Percentiles rank a stretch among this genome's conserved stretches.
Evolutionary conservation across 1,140 invertebrate genomes (phyloP).

Genomic region (Polyergus mexicanus): DNA sequence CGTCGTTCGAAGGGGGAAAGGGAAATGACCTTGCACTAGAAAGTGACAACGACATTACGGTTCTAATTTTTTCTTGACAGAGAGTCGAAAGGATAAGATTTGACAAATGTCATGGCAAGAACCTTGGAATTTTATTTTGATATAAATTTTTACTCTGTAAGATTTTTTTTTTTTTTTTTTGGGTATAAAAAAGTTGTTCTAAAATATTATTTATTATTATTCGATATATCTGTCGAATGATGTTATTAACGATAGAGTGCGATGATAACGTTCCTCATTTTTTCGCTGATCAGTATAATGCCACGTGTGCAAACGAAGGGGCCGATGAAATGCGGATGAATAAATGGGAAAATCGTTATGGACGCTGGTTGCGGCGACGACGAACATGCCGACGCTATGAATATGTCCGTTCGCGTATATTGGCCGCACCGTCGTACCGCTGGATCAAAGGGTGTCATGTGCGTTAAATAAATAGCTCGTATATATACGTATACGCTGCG

Average conservation of each 20-base stretch:
- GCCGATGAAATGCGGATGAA: slow-evolving; percentile 27
- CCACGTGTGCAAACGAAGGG: slow-evolving; percentile 3
- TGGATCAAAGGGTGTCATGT: slow-evolving; percentile 51
- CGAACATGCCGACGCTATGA: slow-evolving; percentile 22
- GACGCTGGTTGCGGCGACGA: not conserved
- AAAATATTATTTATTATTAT: not conserved
- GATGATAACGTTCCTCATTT: not conserved
- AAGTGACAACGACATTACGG: slow-evolving; percentile 32
- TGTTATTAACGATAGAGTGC: not conserved
- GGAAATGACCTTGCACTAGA: slow-evolving; percentile 41
- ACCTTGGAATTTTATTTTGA: no score
- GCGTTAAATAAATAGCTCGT: slow-evolving; percentile 45
- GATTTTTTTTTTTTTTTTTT: not conserved
- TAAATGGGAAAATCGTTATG: slow-evolving; percentile 32
- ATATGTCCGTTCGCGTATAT: slow-evolving; percentile 44
- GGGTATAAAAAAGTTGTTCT: not conserved
- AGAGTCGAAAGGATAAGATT: not conserved
- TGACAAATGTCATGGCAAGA: not conserved
- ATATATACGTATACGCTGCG: slow-evolving; percentile 14
- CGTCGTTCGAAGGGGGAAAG: not conserved
- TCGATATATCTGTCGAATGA: no score
- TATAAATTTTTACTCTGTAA: not conserved
- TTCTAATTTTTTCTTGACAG: slow-evolving; percentile 3
- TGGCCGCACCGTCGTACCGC: slow-evolving; percentile 9
- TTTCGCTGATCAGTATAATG: not conserved